These are phyloP conservation scores for Protaetia brevitarsis DNA, from an alignment of 1,140 invertebrate genomes.

Conservation along the genomic window DNA sequence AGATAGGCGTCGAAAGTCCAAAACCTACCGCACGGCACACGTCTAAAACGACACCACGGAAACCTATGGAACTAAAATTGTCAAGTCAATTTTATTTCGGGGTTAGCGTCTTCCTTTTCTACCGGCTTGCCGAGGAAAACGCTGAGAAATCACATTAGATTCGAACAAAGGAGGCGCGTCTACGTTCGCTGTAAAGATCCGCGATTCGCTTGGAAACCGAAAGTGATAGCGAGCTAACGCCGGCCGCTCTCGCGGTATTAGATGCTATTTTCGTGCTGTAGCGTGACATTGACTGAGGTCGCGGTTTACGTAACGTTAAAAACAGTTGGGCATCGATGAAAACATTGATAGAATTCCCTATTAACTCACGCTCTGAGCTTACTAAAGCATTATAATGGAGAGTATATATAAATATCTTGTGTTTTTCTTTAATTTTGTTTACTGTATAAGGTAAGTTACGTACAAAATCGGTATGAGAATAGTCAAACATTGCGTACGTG, in stretches of 20 bases:
- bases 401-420: constrained; percentile 25
- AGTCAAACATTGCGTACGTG: no score
- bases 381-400: no score
- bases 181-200: neutral
- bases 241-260: neutral
- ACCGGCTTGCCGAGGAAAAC: neutral
- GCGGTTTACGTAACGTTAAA: constrained; percentile 40
- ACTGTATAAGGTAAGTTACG: no score
- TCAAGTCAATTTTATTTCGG: neutral
- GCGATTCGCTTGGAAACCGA: constrained; percentile 32
- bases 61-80: neutral
- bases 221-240: constrained; percentile 30
- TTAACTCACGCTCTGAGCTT: neutral
- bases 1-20: neutral
- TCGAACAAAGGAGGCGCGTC: neutral
- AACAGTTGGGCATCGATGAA: constrained; percentile 21
- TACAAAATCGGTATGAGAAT: no score
- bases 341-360: constrained; percentile 23
- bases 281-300: constrained; percentile 44
- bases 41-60: no score
- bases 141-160: neutral
- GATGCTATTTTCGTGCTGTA: constrained; percentile 36
- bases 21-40: neutral
- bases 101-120: neutral
- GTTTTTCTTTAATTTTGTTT: constrained; percentile 23